Evolutionary conservation across 2,888 invertebrate species (phyloP), one percentile per base, ranked within the genome.

Genomic region (Tinea trinotella): DNA sequence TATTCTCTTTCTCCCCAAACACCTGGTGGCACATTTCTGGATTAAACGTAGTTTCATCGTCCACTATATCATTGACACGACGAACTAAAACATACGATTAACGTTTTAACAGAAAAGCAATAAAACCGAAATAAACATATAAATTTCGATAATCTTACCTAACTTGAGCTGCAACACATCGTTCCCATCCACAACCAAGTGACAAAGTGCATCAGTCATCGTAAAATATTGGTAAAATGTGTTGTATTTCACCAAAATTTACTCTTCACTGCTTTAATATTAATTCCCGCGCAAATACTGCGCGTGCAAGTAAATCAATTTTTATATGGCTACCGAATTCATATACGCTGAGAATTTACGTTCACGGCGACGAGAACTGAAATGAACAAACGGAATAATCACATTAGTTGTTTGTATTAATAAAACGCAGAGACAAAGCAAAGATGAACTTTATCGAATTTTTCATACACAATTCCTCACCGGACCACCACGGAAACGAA

Each of bases 21-120:
- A 97, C 91, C 79, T 98, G 97, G 85, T 98, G 96, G 53, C 95
- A 93, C 93, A 97, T 96, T 55, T 92, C 91, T 0, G 97, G 96
- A 34, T 89, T 85, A 68, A 96, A 96, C 30, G 84, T 80, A 6
- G 80, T 73, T 1, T 84, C 78, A 24, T 91, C 89, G 73, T 92
- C 88, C 57, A 91, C 88, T 30, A 94, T 71, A 71, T 94, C 94
- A 34, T 88, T 74, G 17, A 81, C 74, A 56, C 79, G 76, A 53
- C 92, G 88, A 52, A 94, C 90, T 90, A 66, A 50, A 75, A 70
- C 17, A 17, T 13, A 40, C 19, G n/a, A 20, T 18, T 22, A 48
- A 17, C 19, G 10, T 18, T 20, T n/a, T 49, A 18, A 19, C 19
- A 49, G 2, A 10, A 22, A n/a, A 30, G n/a, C n/a, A n/a, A n/a